Evolutionary conservation across 2,797 vertebrate genomes (phyloP).

Genomic region (Anas capensis): DNA sequence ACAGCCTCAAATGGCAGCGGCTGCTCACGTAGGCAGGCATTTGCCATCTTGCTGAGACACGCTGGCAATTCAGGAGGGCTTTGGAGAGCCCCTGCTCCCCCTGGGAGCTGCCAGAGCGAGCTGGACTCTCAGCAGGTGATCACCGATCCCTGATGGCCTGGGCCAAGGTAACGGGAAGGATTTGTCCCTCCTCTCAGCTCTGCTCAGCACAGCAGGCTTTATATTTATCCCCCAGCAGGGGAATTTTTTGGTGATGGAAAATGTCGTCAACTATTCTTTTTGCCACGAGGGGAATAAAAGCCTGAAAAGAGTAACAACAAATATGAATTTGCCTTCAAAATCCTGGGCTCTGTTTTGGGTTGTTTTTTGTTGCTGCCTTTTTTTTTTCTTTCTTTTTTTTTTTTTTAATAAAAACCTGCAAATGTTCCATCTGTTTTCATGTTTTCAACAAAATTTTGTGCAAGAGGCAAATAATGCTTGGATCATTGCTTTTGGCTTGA

Average conservation of each 20-base stretch:
- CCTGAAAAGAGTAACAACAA: background rate
- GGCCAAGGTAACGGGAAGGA: background rate
- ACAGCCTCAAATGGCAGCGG: background rate
- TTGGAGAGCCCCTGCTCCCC: background rate
- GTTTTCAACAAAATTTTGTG: conserved; percentile 34
- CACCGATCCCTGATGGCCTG: background rate
- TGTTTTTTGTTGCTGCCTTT: background rate
- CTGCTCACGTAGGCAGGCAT: background rate
- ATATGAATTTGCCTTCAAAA: background rate
- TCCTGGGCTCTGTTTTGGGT: background rate
- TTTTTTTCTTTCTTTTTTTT: too few species aligned
- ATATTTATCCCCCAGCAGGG: background rate
- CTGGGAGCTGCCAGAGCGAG: background rate
- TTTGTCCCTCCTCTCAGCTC: background rate
- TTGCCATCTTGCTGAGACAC: background rate
- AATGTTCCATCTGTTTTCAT: conserved; percentile 44
- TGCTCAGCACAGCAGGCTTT: background rate
- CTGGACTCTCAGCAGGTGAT: background rate
- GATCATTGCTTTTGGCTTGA: conserved; percentile 42
- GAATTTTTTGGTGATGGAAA: background rate
- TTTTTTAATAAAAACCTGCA: conserved; percentile 12
- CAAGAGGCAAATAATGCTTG: conserved; percentile 34
- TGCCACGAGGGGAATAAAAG: background rate
- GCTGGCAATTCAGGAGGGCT: background rate
- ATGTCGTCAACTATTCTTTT: background rate